Percentiles rank a stretch among this genome's conserved stretches.
These are phyloP conservation scores for Bryconaethiops microstoma DNA, from an alignment of 2,797 vertebrate genomes.

Conservation along the genomic window DNA sequence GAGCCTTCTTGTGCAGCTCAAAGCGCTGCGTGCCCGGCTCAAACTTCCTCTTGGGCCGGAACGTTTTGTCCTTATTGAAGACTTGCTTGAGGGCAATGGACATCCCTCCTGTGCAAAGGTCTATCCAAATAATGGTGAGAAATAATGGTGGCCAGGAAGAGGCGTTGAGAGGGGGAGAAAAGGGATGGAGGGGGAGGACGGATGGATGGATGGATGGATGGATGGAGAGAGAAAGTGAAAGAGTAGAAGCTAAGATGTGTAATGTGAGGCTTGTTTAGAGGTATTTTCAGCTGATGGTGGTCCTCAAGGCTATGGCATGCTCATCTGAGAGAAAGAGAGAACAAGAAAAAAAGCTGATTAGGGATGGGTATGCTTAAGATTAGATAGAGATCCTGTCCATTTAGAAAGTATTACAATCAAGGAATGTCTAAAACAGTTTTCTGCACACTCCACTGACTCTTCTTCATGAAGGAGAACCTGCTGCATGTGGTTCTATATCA, in stretches of 20 bases:
- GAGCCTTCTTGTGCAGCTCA: conserved; percentile 83
- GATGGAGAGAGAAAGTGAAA: neutral
- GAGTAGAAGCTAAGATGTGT: neutral
- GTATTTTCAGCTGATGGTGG: neutral
- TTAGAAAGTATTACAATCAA: neutral
- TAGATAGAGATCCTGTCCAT: too few species aligned
- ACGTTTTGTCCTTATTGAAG: conserved; percentile 87
- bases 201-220: neutral
- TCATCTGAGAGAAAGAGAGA: conserved; percentile 19
- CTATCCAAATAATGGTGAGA: neutral
- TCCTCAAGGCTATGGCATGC: conserved; percentile 15
- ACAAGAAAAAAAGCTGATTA: neutral
- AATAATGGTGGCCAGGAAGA: neutral
- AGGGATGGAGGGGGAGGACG: conserved; percentile 3
- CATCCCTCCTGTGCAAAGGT: conserved; percentile 63
- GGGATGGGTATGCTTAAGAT: neutral
- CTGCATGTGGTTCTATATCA: too few species aligned
- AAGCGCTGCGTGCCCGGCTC: conserved; percentile 86
- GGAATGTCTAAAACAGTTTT: too few species aligned
- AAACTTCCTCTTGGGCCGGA: conserved; percentile 84
- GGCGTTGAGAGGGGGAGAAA: neutral
- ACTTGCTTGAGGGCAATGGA: conserved; percentile 84
- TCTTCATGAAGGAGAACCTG: too few species aligned
- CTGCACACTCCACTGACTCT: too few species aligned
- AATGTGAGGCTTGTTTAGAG: neutral